phyloP scores from a whole-genome alignment of 2,888 invertebrate species.

The Salpingus planirostris region DNA sequence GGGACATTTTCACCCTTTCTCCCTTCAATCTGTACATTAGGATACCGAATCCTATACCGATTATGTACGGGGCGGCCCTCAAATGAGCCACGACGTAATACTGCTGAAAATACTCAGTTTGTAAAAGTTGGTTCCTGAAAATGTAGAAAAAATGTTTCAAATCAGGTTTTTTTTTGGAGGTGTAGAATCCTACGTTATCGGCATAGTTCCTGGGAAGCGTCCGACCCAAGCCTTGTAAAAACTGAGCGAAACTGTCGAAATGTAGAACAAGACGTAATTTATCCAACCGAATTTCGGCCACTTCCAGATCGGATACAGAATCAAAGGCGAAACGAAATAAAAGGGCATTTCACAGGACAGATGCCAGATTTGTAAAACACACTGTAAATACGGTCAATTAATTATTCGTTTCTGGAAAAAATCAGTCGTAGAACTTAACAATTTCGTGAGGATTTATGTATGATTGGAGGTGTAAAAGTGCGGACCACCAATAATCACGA shows the following conservation, averaged over 20 bases:
- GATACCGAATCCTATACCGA: conserved; percentile 35
- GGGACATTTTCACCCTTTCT: conserved; percentile 22
- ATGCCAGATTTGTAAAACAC: conserved; percentile 22
- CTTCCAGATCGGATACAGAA: conserved; percentile 38
- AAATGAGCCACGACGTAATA: conserved; percentile 35
- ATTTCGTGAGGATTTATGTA: conserved; percentile 23
- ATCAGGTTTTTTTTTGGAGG: not conserved
- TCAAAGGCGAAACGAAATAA: conserved; percentile 37
- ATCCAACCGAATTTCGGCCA: conserved; percentile 33
- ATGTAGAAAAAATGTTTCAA: not conserved
- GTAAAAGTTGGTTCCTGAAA: conserved; percentile 24
- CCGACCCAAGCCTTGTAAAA: conserved; percentile 35
- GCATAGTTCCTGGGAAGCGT: conserved; percentile 30
- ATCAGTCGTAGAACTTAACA: too few species aligned
- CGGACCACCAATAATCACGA: conserved; percentile 36
- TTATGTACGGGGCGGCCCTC: conserved; percentile 33
- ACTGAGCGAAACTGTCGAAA: conserved; percentile 31
- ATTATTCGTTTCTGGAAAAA: too few species aligned
- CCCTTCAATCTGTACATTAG: conserved; percentile 26
- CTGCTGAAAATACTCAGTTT: conserved; percentile 25
- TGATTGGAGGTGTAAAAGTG: conserved; percentile 37
- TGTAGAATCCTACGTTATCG: conserved; percentile 37
- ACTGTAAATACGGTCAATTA: too few species aligned
- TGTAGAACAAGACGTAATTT: conserved; percentile 25
- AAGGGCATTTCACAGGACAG: conserved; percentile 17